Percentiles rank a stretch among this genome's conserved stretches.
These are phyloP conservation scores for Nycticryphes semicollaris DNA, from an alignment of 2,113 vertebrate species.

Conservation along the genomic window DNA sequence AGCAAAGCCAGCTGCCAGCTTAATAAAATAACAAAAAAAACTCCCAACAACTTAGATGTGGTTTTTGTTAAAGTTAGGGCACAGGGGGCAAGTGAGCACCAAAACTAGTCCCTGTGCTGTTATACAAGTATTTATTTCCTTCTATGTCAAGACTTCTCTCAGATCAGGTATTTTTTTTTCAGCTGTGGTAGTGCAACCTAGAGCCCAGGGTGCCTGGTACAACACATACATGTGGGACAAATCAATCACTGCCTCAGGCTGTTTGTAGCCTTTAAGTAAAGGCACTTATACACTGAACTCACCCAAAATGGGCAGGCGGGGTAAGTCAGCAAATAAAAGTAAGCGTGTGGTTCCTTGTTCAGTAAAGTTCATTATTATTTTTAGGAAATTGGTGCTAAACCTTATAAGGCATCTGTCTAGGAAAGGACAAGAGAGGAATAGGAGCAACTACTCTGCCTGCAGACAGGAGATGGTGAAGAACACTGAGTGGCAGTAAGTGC, in stretches of 20 bases:
- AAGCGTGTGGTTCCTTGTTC: neutral
- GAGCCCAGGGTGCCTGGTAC: neutral
- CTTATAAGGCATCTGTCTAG: neutral
- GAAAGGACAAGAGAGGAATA: neutral
- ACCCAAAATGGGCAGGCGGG: neutral
- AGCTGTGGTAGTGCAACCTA: neutral
- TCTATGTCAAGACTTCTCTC: neutral
- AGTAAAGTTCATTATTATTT: neutral
- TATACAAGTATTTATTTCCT: neutral
- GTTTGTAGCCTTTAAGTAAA: neutral
- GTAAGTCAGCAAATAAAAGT: neutral
- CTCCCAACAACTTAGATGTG: no score
- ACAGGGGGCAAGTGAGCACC: neutral
- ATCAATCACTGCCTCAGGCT: neutral
- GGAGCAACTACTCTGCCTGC: neutral
- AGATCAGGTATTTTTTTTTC: neutral
- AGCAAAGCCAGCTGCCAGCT: neutral
- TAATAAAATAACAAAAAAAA: neutral
- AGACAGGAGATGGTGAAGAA: neutral
- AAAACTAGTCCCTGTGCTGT: neutral
- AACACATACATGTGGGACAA: neutral
- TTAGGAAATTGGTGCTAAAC: neutral
- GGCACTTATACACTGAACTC: neutral
- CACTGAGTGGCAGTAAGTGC: neutral
- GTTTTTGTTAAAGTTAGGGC: neutral